phyloP scores from a whole-genome alignment of 2,888 invertebrate species.

The Patella depressa region DNA sequence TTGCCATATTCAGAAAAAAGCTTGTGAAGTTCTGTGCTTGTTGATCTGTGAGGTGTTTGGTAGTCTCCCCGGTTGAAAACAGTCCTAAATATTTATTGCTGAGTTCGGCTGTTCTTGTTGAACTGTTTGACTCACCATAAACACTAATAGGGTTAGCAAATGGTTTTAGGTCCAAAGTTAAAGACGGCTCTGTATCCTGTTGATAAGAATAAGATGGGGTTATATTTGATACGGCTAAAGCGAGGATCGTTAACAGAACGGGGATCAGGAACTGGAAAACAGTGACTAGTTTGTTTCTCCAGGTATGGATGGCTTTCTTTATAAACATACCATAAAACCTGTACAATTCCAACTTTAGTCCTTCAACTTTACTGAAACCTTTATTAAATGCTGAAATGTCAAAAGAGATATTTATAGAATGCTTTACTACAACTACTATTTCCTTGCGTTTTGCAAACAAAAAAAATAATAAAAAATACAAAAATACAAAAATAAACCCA shows the following conservation, averaged over 20 bases:
- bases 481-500: no score
- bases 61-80: background rate
- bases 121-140: background rate
- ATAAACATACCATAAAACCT: conserved; percentile 79
- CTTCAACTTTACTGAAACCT: conserved; percentile 51
- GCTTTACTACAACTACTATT: no score
- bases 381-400: conserved; percentile 47
- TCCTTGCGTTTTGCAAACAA: no score
- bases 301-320: conserved; percentile 77
- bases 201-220: conserved; percentile 64
- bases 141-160: conserved; percentile 35
- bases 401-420: background rate
- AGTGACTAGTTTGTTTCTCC: conserved; percentile 78
- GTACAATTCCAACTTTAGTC: conserved; percentile 73
- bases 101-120: background rate
- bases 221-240: conserved; percentile 77
- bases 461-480: no score
- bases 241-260: conserved; percentile 77
- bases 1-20: conserved; percentile 45
- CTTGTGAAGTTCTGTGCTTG: conserved; percentile 21
- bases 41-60: background rate
- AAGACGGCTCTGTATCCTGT: conserved; percentile 73
- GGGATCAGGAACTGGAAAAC: conserved; percentile 77
- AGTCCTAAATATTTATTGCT: background rate
- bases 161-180: conserved; percentile 74